Evolutionary conservation across 2,797 vertebrate genomes (phyloP), one percentile per base, ranked within the genome.

Genomic region (Siniperca obscura): DNA sequence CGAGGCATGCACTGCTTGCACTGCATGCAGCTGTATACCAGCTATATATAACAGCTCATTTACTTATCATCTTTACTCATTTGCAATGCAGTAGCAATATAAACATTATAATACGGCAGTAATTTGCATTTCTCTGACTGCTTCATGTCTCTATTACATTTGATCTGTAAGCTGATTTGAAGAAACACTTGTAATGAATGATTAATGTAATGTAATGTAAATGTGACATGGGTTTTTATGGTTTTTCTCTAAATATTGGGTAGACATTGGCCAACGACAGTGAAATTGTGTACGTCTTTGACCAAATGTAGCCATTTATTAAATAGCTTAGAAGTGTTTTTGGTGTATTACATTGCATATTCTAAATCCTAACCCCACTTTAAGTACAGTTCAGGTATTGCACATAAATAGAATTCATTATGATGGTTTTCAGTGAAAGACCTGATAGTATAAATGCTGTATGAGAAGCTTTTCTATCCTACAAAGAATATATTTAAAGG

Each of bases 81-180:
- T 75, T 78, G 50, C 48, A 64, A 36, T 66, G 66, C 67, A 64
- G 12, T 9, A 50, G 53, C 50, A 36, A 70, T 53, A 62, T 14
- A 59, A 10, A 52, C 27, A 46, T 70, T 22, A 19, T 19, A n/a
- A 50, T n/a, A 40, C 7, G 1, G 34, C 56, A 9, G 4, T 52
- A 0, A 60, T 82, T 76, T 67, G 66, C 56, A 74, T 77, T 74
- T 36, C 17, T 62, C 48, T 36, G 61, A 48, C 5, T 21, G 53
- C 36, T 55, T 65, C 44, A 27, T 22, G 42, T 53, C 60, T 27
- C n/a, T 21, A 1, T 76, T 76, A 16, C 65, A 70, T 70, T 74
- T 82, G 7, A 78, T 74, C 70, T 76, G n/a, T 62, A 10, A 16
- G 40, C 30, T 73, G 78, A 80, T 80, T 40, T 42, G 7, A 27